phyloP scores from a whole-genome alignment of 1,140 invertebrate genomes.

The Gyrodactylus salaris region DNA sequence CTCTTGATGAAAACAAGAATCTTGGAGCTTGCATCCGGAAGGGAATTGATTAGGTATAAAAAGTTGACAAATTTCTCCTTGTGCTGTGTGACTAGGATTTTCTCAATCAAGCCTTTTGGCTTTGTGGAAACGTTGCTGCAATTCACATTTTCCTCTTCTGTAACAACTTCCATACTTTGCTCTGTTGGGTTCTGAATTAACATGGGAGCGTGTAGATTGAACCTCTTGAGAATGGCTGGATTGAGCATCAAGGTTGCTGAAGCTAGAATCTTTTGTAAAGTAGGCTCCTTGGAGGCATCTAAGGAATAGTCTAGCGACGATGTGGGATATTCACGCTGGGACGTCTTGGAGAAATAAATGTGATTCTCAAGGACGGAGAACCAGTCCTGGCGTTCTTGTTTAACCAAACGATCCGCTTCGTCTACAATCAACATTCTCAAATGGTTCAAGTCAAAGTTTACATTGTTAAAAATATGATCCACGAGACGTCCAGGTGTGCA shows the following conservation, averaged over 20 bases:
- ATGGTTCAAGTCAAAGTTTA: slow-evolving; percentile 42
- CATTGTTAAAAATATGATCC: slow-evolving; percentile 51
- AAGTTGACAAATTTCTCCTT: neutral
- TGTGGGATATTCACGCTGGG: neutral
- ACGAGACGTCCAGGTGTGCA: slow-evolving; percentile 63
- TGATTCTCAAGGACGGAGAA: slow-evolving; percentile 21
- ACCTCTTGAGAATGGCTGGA: slow-evolving; percentile 1
- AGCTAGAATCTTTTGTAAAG: slow-evolving; percentile 23
- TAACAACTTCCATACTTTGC: neutral
- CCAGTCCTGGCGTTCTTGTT: slow-evolving; percentile 59
- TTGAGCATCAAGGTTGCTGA: slow-evolving; percentile 14
- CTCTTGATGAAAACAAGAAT: neutral
- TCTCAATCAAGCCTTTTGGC: neutral
- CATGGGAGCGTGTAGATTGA: slow-evolving; percentile 8
- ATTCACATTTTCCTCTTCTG: neutral
- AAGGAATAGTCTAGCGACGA: neutral
- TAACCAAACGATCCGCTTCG: slow-evolving; percentile 68
- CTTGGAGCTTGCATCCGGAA: neutral
- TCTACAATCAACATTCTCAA: slow-evolving; percentile 54
- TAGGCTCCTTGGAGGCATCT: slow-evolving; percentile 11
- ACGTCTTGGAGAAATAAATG: neutral
- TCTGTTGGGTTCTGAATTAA: neutral
- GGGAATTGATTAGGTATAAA: neutral
- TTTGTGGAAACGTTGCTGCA: neutral
- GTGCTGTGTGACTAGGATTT: neutral